Conservation (phyloP, 1,140 invertebrate species). For the Drosophila ercepeae region DNA sequence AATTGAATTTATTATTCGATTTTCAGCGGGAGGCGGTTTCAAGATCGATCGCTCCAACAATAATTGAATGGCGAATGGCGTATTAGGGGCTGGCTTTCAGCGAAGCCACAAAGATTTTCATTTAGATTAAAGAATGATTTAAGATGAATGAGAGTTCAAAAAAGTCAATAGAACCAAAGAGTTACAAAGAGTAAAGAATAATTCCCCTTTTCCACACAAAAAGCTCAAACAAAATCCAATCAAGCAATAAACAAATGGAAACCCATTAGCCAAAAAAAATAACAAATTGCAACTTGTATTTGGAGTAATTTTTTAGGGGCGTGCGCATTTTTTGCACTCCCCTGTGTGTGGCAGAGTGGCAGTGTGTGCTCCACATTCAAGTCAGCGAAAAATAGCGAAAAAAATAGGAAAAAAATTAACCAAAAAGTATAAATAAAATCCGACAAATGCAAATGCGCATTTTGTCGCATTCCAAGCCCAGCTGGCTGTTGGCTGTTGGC, state of each 20-base stretch:
- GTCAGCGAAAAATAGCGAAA: conserved; percentile 4
- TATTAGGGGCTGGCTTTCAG: conserved; percentile 10
- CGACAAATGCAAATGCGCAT: conserved; percentile 51
- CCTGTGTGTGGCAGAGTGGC: conserved; percentile 2
- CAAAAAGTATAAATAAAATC: conserved; percentile 29
- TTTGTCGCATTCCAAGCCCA: conserved; percentile 55
- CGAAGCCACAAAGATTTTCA: conserved; percentile 3
- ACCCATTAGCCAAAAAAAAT: conserved; percentile 40
- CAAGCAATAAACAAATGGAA: conserved; percentile 40
- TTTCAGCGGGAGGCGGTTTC: conserved; percentile 33
- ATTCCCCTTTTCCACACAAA: background rate
- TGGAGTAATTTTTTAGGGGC: conserved; percentile 36
- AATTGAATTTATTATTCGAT: conserved; percentile 56
- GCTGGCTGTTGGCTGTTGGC: too few relatives aligned
- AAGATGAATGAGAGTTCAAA: background rate
- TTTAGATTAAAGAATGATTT: too few relatives aligned
- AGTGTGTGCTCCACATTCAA: conserved; percentile 33
- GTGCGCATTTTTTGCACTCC: conserved; percentile 37
- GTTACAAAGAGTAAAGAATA: too few relatives aligned
- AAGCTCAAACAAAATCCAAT: conserved; percentile 33
- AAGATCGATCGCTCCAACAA: conserved; percentile 30
- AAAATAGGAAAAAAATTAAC: background rate
- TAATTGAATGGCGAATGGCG: conserved; percentile 21
- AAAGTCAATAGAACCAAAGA: background rate
- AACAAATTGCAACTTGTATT: conserved; percentile 41